Evolutionary conservation across 2,113 vertebrate species (phyloP).

Genomic region (Phalacrocorax aristotelis): DNA sequence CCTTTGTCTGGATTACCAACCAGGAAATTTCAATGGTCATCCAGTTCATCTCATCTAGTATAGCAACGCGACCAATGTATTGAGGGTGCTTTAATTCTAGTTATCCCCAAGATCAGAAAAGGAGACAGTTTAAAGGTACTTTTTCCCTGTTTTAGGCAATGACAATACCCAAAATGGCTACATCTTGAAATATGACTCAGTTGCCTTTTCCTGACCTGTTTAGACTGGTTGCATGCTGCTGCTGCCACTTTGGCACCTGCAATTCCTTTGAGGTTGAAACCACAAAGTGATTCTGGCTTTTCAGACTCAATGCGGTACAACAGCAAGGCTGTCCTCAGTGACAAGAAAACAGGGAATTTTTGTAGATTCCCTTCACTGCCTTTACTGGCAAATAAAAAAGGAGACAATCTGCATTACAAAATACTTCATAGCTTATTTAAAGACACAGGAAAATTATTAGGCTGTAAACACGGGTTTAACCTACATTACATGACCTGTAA

Average conservation of each 20-base stretch:
- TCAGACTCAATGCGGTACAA: background rate
- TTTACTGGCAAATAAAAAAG: slow-evolving; percentile 29
- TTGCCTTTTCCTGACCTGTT: background rate
- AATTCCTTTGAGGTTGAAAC: background rate
- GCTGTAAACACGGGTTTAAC: slow-evolving; percentile 29
- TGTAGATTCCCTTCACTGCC: background rate
- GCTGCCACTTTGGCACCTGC: background rate
- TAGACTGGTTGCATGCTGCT: background rate
- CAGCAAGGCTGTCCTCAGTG: background rate
- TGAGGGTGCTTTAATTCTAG: background rate
- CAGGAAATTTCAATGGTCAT: background rate
- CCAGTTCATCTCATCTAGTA: background rate
- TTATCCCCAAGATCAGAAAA: background rate
- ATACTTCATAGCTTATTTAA: slow-evolving; percentile 1
- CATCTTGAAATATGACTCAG: background rate
- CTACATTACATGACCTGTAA: background rate
- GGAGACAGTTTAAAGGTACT: background rate
- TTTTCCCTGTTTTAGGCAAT: background rate
- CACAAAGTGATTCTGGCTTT: background rate
- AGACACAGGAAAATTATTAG: slow-evolving; percentile 6
- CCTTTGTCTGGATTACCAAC: background rate
- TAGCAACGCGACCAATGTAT: background rate
- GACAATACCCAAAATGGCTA: background rate
- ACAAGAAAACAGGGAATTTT: background rate
- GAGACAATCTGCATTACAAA: slow-evolving; percentile 19